These are phyloP conservation scores for Rhamphomyia laevipes DNA, from an alignment of 2,888 invertebrate species.

Conservation along the genomic window DNA sequence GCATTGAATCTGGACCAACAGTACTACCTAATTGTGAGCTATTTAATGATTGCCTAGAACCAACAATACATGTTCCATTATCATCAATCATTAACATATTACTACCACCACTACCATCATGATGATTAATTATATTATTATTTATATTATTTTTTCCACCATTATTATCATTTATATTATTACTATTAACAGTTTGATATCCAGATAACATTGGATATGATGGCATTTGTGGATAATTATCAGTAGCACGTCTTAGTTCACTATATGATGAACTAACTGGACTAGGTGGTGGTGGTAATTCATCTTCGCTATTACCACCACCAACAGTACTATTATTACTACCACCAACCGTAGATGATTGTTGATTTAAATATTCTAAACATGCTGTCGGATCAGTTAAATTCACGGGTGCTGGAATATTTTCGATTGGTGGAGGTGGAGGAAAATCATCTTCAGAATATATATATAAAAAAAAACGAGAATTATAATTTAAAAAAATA, in stretches of 20 bases:
- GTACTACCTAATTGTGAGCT: no score
- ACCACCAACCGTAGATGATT: not conserved
- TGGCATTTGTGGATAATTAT: slow-evolving; percentile 41
- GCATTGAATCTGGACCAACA: no score
- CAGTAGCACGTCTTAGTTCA: slow-evolving; percentile 69
- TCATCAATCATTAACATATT: no score
- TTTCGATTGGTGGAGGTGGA: slow-evolving; percentile 48
- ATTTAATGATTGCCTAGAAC: not conserved
- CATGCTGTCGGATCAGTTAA: slow-evolving; percentile 40
- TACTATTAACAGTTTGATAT: not conserved
- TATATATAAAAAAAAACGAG: not conserved
- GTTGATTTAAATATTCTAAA: slow-evolving; percentile 19
- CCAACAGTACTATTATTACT: not conserved
- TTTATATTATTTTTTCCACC: not conserved
- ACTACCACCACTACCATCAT: no score
- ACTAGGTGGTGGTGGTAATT: slow-evolving; percentile 70
- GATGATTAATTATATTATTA: no score
- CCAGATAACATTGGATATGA: slow-evolving; percentile 10
- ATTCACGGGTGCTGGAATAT: slow-evolving; percentile 36
- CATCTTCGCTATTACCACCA: slow-evolving; percentile 40
- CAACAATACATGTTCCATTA: not conserved
- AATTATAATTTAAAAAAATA: no score
- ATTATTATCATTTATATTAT: not conserved
- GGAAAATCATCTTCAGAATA: slow-evolving; percentile 40
- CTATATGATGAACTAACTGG: slow-evolving; percentile 87